Base-by-base conservation (phyloP, 2,888 invertebrate genomes). In the Hypolimnas misippus region DNA sequence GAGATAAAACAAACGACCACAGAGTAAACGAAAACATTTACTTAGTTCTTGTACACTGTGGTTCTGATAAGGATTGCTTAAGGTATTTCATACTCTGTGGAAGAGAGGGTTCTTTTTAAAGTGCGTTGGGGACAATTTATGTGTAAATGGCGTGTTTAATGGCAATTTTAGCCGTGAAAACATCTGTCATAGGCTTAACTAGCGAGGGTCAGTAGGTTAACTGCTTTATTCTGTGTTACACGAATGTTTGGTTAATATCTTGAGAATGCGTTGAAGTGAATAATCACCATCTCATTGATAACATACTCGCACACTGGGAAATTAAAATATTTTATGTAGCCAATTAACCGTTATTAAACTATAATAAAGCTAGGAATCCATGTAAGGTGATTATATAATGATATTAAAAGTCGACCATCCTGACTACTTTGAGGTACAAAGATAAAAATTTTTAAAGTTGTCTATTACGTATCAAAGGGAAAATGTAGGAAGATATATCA, bases 121-220 rank as follows among this genome's bases (percentile, higher is more conserved):
- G 50, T 54, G 75, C 73, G 69, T 73, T 71, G 69, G 71, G 69
- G 70, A 75, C 73, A 78, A 84, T 84, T 86, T 82, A 83, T 81
- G 79, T 72, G 69, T 46, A 65, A 71, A 76, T 81, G 62, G 86
- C 86, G 84, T 85, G 87, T 75, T 75, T 63, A 66, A 66, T 61
- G 62, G 79, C 75, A 68, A 76, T 88, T 83, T 79, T 74, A 72
- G 78, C 81, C 75, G 79, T 79, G 75, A 78, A 83, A 82, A 81
- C 85, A 87, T 88, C 85, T 86, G 86, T 89, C 87, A 87, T 82
- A 79, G 74, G 69, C 76, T 76, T 79, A 76, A 76, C 79, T 77
- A 70, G 70, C 68, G 42, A 56, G 71, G 87, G 87, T 87, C 79
- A 88, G 73, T 88, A 70, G 88, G 88, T 84, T 87, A 84, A 81